These are phyloP conservation scores for Leptinotarsa texana DNA, from an alignment of 1,140 invertebrate species.

Conservation along the genomic window DNA sequence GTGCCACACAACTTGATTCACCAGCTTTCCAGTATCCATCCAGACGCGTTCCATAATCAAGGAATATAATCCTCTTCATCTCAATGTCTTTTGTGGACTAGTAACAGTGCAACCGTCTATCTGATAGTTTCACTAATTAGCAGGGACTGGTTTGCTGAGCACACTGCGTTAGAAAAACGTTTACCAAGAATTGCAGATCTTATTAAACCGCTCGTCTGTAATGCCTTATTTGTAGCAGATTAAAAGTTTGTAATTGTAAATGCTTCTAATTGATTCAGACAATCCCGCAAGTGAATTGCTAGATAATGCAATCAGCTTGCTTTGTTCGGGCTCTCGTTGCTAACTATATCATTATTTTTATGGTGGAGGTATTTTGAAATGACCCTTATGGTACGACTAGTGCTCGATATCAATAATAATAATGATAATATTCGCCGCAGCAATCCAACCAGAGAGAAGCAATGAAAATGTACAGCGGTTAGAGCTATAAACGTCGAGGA, in stretches of 20 bases:
- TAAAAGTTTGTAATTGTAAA: slow-evolving; percentile 51
- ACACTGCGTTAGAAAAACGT: slow-evolving; percentile 41
- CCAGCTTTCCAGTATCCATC: too few relatives aligned
- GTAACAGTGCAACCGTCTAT: slow-evolving; percentile 15
- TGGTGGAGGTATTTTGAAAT: not conserved
- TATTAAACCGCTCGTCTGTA: slow-evolving; percentile 21
- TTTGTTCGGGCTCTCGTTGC: not conserved
- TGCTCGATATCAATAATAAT: too few relatives aligned
- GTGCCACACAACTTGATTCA: too few relatives aligned
- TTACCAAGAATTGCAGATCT: slow-evolving; percentile 36
- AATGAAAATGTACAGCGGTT: too few relatives aligned
- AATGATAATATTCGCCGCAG: too few relatives aligned
- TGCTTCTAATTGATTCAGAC: slow-evolving; percentile 46
- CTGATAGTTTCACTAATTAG: slow-evolving; percentile 47
- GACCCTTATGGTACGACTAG: too few relatives aligned
- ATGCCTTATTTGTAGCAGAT: slow-evolving; percentile 50
- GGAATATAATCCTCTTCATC: too few relatives aligned
- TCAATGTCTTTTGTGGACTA: too few relatives aligned
- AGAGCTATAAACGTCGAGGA: too few relatives aligned
- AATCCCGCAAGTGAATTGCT: slow-evolving; percentile 28
- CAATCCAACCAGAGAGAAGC: too few relatives aligned
- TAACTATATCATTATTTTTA: too few relatives aligned
- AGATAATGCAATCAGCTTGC: slow-evolving; percentile 23
- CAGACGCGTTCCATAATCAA: too few relatives aligned
- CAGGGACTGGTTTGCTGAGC: not conserved